Evolutionary conservation across 2,888 invertebrate species (phyloP).

Genomic region (Brachypalpus laphriformis): DNA sequence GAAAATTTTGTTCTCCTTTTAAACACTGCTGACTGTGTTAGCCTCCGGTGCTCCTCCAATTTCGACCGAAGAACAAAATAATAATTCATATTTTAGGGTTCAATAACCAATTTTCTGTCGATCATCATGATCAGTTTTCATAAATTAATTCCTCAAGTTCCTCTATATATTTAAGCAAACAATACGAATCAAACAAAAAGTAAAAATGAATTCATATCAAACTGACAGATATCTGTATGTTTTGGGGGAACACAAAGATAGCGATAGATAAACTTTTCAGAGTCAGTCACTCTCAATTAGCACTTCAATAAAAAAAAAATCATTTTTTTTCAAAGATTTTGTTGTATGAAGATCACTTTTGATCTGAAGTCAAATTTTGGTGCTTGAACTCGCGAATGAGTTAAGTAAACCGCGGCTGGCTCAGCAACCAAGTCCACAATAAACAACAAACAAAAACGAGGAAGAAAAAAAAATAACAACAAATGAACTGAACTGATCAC

Average conservation of each 20-base stretch:
- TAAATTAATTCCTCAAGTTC: slow-evolving; percentile 33
- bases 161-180: slow-evolving; percentile 13
- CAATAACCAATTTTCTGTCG: slow-evolving; percentile 67
- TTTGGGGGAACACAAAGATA: slow-evolving; percentile 47
- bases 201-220: slow-evolving; percentile 18
- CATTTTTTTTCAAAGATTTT: background rate
- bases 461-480: background rate
- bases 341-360: slow-evolving; percentile 55
- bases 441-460: slow-evolving; percentile 22
- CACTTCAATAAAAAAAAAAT: slow-evolving; percentile 55
- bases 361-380: slow-evolving; percentile 51
- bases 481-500: slow-evolving; percentile 59
- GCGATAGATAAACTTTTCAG: slow-evolving; percentile 47
- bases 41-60: slow-evolving; percentile 57
- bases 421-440: slow-evolving; percentile 47
- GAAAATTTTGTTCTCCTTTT: background rate
- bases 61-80: slow-evolving; percentile 26
- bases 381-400: slow-evolving; percentile 61
- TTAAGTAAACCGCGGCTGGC: slow-evolving; percentile 52
- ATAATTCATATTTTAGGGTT: slow-evolving; percentile 42
- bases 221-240: slow-evolving; percentile 49
- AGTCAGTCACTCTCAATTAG: slow-evolving; percentile 60
- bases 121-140: slow-evolving; percentile 43
- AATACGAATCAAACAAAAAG: slow-evolving; percentile 1
- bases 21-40: slow-evolving; percentile 16